A percentile compares a stretch with the other conserved stretches of the same genome.
These are phyloP conservation scores for Uloborus plumipes DNA, from an alignment of 2,888 invertebrate species.

Conservation along the genomic window DNA sequence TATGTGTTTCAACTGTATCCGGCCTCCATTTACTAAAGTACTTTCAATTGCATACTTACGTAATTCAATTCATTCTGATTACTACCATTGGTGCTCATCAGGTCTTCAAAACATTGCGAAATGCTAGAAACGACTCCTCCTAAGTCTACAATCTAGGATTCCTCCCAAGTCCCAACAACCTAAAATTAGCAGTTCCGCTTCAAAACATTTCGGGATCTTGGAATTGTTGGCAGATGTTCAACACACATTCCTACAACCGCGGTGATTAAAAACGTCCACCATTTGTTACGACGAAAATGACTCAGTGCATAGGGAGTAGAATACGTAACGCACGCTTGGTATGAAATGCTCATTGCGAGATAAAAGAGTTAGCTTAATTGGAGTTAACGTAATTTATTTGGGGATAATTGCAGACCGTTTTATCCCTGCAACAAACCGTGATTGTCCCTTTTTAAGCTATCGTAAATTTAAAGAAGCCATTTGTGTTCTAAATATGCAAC, in stretches of 20 bases:
- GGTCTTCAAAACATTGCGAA: background rate
- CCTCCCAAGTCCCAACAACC: background rate
- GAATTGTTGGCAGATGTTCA: conserved; percentile 11
- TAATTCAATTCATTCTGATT: too few relatives aligned
- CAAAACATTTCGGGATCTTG: conserved; percentile 3
- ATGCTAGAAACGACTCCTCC: background rate
- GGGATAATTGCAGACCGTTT: background rate
- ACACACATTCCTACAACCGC: background rate
- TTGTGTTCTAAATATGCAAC: too few relatives aligned
- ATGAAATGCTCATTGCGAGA: background rate
- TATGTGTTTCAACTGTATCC: too few relatives aligned
- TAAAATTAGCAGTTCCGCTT: conserved; percentile 9
- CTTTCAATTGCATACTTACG: too few relatives aligned
- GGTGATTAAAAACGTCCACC: background rate
- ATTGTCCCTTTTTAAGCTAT: too few relatives aligned
- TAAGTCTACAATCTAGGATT: background rate
- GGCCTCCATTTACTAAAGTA: too few relatives aligned
- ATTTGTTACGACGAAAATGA: too few relatives aligned
- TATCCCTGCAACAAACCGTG: too few relatives aligned
- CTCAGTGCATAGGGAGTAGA: too few relatives aligned
- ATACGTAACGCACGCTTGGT: background rate
- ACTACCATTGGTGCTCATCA: too few relatives aligned
- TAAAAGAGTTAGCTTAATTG: background rate
- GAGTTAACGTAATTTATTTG: background rate
- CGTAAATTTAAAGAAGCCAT: too few relatives aligned